These are phyloP conservation scores for Idaea aversata DNA, from an alignment of 2,888 invertebrate genomes.

Conservation along the genomic window DNA sequence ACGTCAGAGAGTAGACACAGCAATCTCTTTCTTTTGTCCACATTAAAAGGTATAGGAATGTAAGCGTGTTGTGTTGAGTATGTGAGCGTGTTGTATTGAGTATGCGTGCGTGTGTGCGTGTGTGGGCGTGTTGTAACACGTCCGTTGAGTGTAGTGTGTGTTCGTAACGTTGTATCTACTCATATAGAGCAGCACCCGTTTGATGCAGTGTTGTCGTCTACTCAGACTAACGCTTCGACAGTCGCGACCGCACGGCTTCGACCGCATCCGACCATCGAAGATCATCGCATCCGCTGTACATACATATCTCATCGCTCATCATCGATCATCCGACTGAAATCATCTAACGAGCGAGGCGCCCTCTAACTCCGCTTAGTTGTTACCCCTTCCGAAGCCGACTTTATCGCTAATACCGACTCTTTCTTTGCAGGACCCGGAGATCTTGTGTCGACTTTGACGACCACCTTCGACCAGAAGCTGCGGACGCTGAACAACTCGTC, in stretches of 20 bases:
- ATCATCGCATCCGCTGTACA: slow-evolving; percentile 43
- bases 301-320: slow-evolving; percentile 25
- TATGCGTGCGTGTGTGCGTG: slow-evolving; percentile 56
- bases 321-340: slow-evolving; percentile 43
- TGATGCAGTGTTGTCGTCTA: slow-evolving; percentile 32
- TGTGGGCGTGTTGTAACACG: slow-evolving; percentile 59
- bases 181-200: slow-evolving; percentile 20
- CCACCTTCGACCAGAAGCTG: slow-evolving; percentile 91
- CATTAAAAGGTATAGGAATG: slow-evolving; percentile 78
- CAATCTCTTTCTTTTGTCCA: slow-evolving; percentile 77
- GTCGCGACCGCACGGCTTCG: slow-evolving; percentile 63
- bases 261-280: slow-evolving; percentile 4
- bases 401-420: slow-evolving; percentile 25
- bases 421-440: slow-evolving; percentile 88
- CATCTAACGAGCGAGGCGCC: slow-evolving; percentile 44
- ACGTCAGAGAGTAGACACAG: slow-evolving; percentile 77
- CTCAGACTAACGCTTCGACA: slow-evolving; percentile 65
- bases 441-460: slow-evolving; percentile 89
- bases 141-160: slow-evolving; percentile 48
- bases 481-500: slow-evolving; percentile 86
- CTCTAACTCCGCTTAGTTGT: slow-evolving; percentile 52
- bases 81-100: slow-evolving; percentile 64
- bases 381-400: slow-evolving; percentile 17
- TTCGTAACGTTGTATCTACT: slow-evolving; percentile 20
- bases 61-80: slow-evolving; percentile 67